Evolutionary conservation across 2,888 invertebrate genomes (phyloP).

Genomic region (Drosophila melanosoma): DNA sequence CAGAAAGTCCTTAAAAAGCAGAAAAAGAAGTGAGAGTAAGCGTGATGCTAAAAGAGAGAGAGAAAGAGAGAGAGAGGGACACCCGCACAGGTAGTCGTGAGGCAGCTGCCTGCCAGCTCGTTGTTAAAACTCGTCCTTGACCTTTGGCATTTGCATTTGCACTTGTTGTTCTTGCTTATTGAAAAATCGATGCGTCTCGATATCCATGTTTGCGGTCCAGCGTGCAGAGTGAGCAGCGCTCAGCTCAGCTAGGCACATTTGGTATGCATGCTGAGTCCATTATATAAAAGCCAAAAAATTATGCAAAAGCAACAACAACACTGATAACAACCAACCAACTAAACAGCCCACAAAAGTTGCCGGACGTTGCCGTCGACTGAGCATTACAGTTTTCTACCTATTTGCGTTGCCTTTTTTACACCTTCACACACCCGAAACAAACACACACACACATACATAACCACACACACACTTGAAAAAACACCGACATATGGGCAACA

Average conservation of each 20-base stretch:
- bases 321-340: slow-evolving; percentile 1
- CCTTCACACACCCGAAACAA: slow-evolving; percentile 65
- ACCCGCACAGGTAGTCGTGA: slow-evolving; percentile 60
- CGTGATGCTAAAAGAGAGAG: neutral
- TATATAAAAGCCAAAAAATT: slow-evolving; percentile 60
- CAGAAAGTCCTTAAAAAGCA: slow-evolving; percentile 26
- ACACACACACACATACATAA: slow-evolving; percentile 35
- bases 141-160: slow-evolving; percentile 65
- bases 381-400: slow-evolving; percentile 76
- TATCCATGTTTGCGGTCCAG: slow-evolving; percentile 7
- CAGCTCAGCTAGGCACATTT: slow-evolving; percentile 43
- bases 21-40: slow-evolving; percentile 6
- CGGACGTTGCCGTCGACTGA: slow-evolving; percentile 68
- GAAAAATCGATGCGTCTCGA: slow-evolving; percentile 64
- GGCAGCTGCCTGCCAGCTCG: slow-evolving; percentile 32
- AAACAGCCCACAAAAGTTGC: slow-evolving; percentile 28
- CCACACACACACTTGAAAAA: slow-evolving; percentile 2
- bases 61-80: slow-evolving; percentile 15
- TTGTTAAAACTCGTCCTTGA: slow-evolving; percentile 63
- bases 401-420: slow-evolving; percentile 69
- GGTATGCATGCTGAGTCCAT: slow-evolving; percentile 63
- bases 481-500: slow-evolving; percentile 45
- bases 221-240: slow-evolving; percentile 17
- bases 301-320: slow-evolving; percentile 50
- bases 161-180: slow-evolving; percentile 65